Evolutionary conservation across 2,797 vertebrate species (phyloP).

Genomic region (Martes flavigula): DNA sequence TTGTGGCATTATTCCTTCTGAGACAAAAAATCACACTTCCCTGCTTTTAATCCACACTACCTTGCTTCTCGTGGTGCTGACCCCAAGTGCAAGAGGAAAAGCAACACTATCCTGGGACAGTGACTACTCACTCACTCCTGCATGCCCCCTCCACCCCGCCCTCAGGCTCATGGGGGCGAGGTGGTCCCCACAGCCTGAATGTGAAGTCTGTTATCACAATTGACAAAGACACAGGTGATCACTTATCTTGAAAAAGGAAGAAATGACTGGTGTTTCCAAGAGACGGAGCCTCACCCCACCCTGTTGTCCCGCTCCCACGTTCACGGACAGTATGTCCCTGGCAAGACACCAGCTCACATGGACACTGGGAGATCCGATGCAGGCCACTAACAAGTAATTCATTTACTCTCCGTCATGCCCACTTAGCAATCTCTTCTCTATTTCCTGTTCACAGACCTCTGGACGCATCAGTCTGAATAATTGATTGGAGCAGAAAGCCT

Average conservation of each 20-base stretch:
- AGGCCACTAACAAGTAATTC: slow-evolving; percentile 46
- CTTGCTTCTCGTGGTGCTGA: not conserved
- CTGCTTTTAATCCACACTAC: fast-evolving
- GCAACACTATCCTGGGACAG: fast-evolving
- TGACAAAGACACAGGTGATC: not conserved
- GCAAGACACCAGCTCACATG: not conserved
- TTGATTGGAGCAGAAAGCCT: slow-evolving; percentile 50
- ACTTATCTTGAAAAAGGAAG: not conserved
- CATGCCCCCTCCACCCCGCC: no score
- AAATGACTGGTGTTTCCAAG: fast-evolving
- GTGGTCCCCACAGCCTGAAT: fast-evolving
- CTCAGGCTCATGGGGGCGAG: not conserved
- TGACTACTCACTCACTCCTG: not conserved
- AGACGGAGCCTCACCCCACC: not conserved
- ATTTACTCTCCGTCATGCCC: slow-evolving; percentile 52
- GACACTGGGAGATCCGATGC: slow-evolving; percentile 40
- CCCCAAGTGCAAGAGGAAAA: not conserved
- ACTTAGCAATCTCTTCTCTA: not conserved
- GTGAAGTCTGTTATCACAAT: not conserved
- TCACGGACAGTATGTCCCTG: not conserved
- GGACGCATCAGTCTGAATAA: slow-evolving; percentile 38
- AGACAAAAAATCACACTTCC: not conserved
- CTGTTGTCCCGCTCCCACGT: not conserved
- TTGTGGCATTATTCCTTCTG: fast-evolving
- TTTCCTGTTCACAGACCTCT: slow-evolving; percentile 39